These are phyloP conservation scores for Hipparchia sbordonii DNA, from an alignment of 2,888 invertebrate genomes.

Conservation along the genomic window DNA sequence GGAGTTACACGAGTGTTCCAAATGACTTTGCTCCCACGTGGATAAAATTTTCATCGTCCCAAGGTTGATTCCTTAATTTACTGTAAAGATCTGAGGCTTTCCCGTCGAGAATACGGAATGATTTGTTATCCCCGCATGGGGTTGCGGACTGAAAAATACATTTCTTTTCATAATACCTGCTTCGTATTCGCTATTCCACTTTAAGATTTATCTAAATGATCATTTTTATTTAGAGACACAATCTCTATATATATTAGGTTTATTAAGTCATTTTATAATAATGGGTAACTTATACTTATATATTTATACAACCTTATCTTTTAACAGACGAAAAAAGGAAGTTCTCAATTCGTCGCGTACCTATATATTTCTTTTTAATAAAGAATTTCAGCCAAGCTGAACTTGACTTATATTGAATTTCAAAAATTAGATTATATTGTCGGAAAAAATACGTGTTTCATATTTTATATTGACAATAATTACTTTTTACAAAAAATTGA, in stretches of 20 bases:
- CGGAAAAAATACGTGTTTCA: too few relatives aligned
- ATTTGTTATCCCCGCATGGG: not conserved
- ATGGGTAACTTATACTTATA: not conserved
- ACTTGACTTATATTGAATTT: too few relatives aligned
- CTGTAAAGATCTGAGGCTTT: constrained; percentile 8
- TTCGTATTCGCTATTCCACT: not conserved
- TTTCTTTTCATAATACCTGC: not conserved
- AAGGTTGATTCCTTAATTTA: constrained; percentile 4
- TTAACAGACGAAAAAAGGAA: too few relatives aligned
- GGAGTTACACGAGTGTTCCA: constrained; percentile 4
- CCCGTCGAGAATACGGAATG: constrained; percentile 2
- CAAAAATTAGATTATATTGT: too few relatives aligned
- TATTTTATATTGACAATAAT: too few relatives aligned
- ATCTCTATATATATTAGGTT: not conserved
- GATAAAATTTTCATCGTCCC: constrained; percentile 1
- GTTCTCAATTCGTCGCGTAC: too few relatives aligned
- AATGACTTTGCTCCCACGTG: constrained; percentile 4
- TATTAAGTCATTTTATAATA: not conserved
- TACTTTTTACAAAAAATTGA: too few relatives aligned
- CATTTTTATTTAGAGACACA: not conserved
- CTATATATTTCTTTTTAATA: too few relatives aligned
- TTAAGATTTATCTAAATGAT: not conserved
- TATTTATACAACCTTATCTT: too few relatives aligned
- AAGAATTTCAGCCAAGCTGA: too few relatives aligned
- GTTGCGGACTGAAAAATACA: not conserved